Percentiles rank a stretch among this genome's conserved stretches.
Evolutionary conservation across 2,113 vertebrate species (phyloP).

Genomic region (Lampris incognitus): DNA sequence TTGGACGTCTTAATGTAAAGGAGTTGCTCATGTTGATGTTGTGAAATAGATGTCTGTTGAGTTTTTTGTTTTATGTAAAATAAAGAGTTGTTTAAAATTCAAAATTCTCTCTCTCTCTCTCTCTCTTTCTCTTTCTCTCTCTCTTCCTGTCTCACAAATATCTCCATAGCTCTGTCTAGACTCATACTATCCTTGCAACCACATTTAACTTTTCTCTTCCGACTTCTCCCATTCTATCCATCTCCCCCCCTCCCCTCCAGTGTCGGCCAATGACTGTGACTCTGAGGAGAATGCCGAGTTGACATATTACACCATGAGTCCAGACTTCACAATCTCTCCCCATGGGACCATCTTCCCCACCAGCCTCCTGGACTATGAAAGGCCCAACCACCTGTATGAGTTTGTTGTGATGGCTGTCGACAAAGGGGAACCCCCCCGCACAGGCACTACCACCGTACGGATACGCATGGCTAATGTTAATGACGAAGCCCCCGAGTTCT

Average conservation of each 20-base stretch:
- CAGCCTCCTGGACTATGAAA: constrained; percentile 85
- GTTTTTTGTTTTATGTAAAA: too few relatives aligned
- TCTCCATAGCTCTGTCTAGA: background rate
- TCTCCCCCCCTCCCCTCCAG: constrained; percentile 66
- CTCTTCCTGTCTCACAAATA: background rate
- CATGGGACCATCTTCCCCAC: constrained; percentile 88
- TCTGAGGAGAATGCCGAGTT: constrained; percentile 87
- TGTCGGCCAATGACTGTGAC: constrained; percentile 90
- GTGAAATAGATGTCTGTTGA: too few relatives aligned
- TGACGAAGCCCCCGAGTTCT: constrained; percentile 89
- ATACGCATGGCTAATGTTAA: constrained; percentile 90
- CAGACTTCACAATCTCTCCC: constrained; percentile 88
- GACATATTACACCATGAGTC: constrained; percentile 87
- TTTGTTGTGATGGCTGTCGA: constrained; percentile 91
- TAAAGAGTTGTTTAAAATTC: background rate
- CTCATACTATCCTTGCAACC: background rate
- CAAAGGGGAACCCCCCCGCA: constrained; percentile 85
- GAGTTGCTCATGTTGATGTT: too few relatives aligned
- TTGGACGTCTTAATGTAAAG: too few relatives aligned
- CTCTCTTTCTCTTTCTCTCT: constrained; percentile 13
- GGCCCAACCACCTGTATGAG: constrained; percentile 88
- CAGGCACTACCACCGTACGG: constrained; percentile 88
- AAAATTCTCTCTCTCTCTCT: background rate
- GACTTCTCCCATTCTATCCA: background rate
- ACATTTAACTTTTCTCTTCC: background rate